Evolutionary conservation across 2,888 invertebrate genomes (phyloP).

Genomic region (Drosophila nigritarsus): DNA sequence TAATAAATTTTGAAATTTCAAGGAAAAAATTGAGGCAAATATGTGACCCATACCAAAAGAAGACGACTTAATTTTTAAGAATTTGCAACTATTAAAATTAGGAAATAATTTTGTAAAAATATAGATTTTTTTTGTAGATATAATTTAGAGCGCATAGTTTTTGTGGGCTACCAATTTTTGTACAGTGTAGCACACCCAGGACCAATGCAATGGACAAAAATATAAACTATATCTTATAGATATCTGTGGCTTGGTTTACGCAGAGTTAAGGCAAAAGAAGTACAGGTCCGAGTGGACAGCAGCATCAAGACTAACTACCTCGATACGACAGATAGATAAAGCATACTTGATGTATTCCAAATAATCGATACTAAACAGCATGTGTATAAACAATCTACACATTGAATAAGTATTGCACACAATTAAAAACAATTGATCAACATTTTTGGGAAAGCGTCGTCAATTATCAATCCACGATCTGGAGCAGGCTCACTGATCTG

Average conservation of each 20-base stretch:
- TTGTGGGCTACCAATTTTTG: slow-evolving; percentile 36
- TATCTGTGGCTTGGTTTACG: slow-evolving; percentile 39
- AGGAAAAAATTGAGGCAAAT: slow-evolving; percentile 27
- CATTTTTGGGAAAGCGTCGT: slow-evolving; percentile 1
- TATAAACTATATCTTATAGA: slow-evolving; percentile 41
- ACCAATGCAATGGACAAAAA: slow-evolving; percentile 7
- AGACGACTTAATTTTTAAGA: slow-evolving; percentile 44
- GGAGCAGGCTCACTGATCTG: slow-evolving; percentile 27
- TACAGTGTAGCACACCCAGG: slow-evolving; percentile 32
- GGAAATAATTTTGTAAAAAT: slow-evolving; percentile 57
- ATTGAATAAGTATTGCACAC: slow-evolving; percentile 8
- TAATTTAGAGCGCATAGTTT: slow-evolving; percentile 43
- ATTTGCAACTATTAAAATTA: slow-evolving; percentile 76
- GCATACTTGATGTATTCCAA: background rate
- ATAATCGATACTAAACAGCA: background rate
- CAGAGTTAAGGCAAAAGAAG: slow-evolving; percentile 34
- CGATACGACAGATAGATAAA: background rate
- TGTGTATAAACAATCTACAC: slow-evolving; percentile 3
- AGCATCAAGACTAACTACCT: background rate
- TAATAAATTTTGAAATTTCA: slow-evolving; percentile 12
- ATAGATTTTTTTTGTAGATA: slow-evolving; percentile 32
- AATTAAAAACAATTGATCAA: slow-evolving; percentile 7
- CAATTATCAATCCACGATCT: background rate
- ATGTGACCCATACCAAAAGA: slow-evolving; percentile 22
- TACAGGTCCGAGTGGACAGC: slow-evolving; percentile 13